These are phyloP conservation scores for Neodontobutis hainanensis DNA, from an alignment of 2,113 vertebrate species.

Conservation along the genomic window DNA sequence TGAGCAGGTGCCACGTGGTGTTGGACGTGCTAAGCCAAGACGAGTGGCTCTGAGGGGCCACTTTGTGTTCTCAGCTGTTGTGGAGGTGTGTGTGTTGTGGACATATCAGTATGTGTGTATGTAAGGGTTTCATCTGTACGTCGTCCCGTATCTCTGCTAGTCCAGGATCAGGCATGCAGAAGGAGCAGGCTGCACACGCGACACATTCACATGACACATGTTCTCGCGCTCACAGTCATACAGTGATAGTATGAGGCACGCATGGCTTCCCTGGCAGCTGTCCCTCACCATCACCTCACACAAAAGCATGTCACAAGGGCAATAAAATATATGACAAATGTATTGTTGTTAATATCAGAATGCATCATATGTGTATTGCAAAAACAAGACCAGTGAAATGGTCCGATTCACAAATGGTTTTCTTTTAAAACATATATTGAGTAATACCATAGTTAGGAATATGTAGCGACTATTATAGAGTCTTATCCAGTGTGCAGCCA, in stretches of 20 bases:
- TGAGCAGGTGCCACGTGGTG: conserved; percentile 56
- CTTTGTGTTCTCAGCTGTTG: conserved; percentile 57
- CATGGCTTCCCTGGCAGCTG: conserved; percentile 45
- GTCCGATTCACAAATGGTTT: too few species aligned
- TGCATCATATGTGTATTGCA: too few species aligned
- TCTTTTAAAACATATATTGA: too few species aligned
- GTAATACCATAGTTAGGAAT: too few species aligned
- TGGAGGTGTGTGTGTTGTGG: not conserved
- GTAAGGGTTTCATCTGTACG: conserved; percentile 34
- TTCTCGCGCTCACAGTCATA: conserved; percentile 16
- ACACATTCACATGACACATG: conserved; percentile 52
- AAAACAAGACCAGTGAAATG: too few species aligned
- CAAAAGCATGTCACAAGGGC: too few species aligned
- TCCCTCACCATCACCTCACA: conserved; percentile 7
- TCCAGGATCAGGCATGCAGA: conserved; percentile 35
- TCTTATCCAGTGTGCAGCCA: too few species aligned
- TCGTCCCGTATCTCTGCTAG: conserved; percentile 7
- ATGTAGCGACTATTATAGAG: too few species aligned
- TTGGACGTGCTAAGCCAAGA: conserved; percentile 43
- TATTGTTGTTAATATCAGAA: too few species aligned
- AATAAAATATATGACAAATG: too few species aligned
- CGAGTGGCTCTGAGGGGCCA: conserved; percentile 1
- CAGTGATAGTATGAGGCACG: not conserved
- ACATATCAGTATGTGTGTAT: conserved; percentile 8
- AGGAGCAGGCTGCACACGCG: conserved; percentile 7